Evolutionary conservation across 2,113 vertebrate genomes (phyloP).

Genomic region (Orcinus orca): DNA sequence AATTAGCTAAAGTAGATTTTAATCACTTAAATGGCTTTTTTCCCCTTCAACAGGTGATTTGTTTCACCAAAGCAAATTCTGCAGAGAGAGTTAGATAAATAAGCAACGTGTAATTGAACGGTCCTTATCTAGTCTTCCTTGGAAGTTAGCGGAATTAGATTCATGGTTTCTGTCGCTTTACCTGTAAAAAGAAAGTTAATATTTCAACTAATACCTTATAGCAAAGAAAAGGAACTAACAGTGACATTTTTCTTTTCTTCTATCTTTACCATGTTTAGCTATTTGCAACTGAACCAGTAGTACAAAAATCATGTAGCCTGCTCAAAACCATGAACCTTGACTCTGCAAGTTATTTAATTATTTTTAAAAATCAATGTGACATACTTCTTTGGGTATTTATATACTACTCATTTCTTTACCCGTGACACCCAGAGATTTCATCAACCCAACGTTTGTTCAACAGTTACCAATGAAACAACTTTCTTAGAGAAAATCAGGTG

Average conservation of each 20-base stretch:
- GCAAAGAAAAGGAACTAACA: neutral
- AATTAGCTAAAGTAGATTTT: constrained; percentile 71
- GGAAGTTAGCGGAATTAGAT: constrained; percentile 57
- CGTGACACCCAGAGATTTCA: neutral
- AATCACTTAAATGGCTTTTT: constrained; percentile 67
- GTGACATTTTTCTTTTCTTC: neutral
- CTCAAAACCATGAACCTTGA: neutral
- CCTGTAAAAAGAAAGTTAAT: constrained; percentile 43
- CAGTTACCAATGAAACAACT: neutral
- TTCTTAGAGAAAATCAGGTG: constrained; percentile 24
- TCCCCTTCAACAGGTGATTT: constrained; percentile 67
- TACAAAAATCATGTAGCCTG: neutral
- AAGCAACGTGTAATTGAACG: constrained; percentile 69
- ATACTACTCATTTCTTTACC: neutral
- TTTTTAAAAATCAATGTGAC: neutral
- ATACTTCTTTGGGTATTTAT: neutral
- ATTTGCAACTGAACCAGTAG: constrained; percentile 8
- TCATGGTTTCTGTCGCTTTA: constrained; percentile 38
- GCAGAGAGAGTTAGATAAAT: constrained; percentile 69
- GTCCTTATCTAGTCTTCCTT: constrained; percentile 67
- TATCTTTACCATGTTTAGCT: neutral
- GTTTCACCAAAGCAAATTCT: constrained; percentile 67
- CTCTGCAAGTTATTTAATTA: neutral
- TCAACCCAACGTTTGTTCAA: neutral
- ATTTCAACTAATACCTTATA: constrained; percentile 48